Evolutionary conservation across 2,113 vertebrate species (phyloP).

Genomic region (Paramormyrops kingsleyae): DNA sequence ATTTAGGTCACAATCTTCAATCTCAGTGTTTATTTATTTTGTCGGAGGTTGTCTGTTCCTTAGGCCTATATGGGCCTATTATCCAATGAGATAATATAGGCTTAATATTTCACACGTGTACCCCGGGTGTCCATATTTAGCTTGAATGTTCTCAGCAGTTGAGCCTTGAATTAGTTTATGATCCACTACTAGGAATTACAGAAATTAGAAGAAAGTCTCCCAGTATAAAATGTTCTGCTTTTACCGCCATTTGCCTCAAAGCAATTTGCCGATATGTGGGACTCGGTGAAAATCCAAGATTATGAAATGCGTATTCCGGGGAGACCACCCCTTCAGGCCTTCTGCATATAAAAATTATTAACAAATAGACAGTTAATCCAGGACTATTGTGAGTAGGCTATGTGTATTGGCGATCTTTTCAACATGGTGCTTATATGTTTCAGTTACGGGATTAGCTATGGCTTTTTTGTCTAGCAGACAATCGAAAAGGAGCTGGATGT

Average conservation of each 20-base stretch:
- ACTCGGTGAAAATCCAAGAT: background rate
- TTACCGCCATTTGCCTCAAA: background rate
- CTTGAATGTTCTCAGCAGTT: background rate
- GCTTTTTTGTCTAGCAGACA: constrained; percentile 54
- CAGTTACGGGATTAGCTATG: constrained; percentile 54
- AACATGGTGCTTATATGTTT: constrained; percentile 57
- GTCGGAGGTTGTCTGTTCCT: background rate
- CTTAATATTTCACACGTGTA: background rate
- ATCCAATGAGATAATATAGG: background rate
- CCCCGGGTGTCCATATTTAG: background rate
- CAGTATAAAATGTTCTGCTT: background rate
- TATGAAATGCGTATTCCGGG: constrained; percentile 13
- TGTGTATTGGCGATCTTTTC: constrained; percentile 67
- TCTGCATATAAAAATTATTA: constrained; percentile 49
- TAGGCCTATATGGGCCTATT: background rate
- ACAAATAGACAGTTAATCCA: constrained; percentile 44
- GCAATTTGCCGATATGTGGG: background rate
- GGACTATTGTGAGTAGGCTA: constrained; percentile 36
- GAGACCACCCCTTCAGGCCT: constrained; percentile 4
- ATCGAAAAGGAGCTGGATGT: constrained; percentile 35
- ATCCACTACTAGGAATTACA: background rate
- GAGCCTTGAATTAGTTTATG: background rate
- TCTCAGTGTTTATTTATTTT: background rate
- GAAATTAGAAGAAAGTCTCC: background rate
- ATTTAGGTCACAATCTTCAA: background rate